phyloP scores from a whole-genome alignment of 2,797 vertebrate genomes.

The Falco cherrug region DNA sequence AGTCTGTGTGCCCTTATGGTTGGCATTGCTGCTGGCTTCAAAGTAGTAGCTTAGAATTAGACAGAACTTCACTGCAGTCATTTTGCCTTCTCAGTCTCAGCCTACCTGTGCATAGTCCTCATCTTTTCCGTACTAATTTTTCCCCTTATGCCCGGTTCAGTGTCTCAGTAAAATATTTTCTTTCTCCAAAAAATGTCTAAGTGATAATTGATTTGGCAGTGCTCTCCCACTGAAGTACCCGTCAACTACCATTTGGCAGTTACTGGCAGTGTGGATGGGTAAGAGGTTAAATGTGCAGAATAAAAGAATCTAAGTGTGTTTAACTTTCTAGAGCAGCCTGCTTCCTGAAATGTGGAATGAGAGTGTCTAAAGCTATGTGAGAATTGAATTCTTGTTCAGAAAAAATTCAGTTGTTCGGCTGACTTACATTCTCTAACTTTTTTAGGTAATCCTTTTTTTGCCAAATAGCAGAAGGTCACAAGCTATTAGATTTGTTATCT shows the following conservation, averaged over 20 bases:
- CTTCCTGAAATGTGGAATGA: background rate
- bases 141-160: background rate
- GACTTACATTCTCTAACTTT: background rate
- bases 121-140: background rate
- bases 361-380: accelerated
- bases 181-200: background rate
- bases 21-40: background rate
- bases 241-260: background rate
- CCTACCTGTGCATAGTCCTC: background rate
- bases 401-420: background rate
- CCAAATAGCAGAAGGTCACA: background rate
- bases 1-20: background rate
- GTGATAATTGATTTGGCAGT: background rate
- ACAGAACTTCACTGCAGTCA: background rate
- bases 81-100: background rate
- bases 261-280: background rate
- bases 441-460: background rate
- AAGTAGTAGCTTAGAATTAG: background rate
- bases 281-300: background rate
- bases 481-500: background rate
- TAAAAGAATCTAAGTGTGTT: background rate
- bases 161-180: background rate
- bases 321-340: background rate
- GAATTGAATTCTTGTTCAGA: background rate
- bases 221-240: background rate